phyloP scores from a whole-genome alignment of 1,140 invertebrate genomes.

The Danaus plexippus region DNA sequence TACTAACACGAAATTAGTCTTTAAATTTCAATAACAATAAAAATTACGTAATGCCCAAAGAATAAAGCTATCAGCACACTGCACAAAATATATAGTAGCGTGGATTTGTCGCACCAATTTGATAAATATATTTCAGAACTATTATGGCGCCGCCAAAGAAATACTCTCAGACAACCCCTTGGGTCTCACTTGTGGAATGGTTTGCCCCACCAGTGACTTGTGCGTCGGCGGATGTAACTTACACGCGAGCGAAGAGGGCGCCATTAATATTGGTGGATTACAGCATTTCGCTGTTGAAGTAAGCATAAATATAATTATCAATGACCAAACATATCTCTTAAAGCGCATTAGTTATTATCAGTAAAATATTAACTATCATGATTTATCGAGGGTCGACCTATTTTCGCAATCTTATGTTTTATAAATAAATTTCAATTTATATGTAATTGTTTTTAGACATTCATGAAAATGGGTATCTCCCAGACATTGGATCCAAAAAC shows the following conservation, averaged over 20 bases:
- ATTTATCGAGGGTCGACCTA: no score
- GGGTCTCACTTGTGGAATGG: slow-evolving; percentile 98
- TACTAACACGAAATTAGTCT: no score
- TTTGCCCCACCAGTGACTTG: slow-evolving; percentile 97
- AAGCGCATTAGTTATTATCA: no score
- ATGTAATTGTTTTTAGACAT: slow-evolving; percentile 75
- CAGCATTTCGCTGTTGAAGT: slow-evolving; percentile 98
- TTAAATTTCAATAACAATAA: no score
- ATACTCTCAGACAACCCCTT: slow-evolving; percentile 98
- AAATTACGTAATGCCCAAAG: no score
- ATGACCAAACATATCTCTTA: no score
- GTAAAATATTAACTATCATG: no score
- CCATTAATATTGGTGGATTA: slow-evolving; percentile 98
- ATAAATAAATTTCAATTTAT: no score
- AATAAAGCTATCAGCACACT: no score
- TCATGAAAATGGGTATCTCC: slow-evolving; percentile 93
- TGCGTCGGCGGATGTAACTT: slow-evolving; percentile 98
- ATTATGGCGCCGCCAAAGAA: slow-evolving; percentile 96
- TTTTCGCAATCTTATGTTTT: no score
- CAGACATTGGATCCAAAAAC: slow-evolving; percentile 86
- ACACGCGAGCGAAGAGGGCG: slow-evolving; percentile 94
- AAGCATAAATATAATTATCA: slow-evolving; percentile 19
- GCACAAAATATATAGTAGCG: no score
- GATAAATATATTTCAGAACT: slow-evolving; percentile 77
- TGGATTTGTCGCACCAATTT: no score